Conservation (phyloP, 1,140 invertebrate species). For the Drosophila neocordata region DNA sequence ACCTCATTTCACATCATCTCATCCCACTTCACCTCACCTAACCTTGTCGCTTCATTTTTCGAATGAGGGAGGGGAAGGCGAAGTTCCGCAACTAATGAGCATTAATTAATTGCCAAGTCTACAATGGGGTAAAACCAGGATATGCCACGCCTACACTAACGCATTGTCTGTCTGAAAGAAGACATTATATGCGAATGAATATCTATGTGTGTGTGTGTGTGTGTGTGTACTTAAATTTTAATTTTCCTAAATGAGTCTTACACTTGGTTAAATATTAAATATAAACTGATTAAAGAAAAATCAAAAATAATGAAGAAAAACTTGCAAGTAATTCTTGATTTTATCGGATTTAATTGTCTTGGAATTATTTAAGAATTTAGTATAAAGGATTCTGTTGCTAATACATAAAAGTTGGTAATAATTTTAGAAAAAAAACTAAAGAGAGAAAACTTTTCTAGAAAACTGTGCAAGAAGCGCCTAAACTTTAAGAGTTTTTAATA, state of each 20-base stretch:
- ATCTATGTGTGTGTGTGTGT: background rate
- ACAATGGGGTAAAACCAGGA: constrained; percentile 27
- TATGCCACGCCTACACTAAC: constrained; percentile 43
- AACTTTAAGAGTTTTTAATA: too few species aligned
- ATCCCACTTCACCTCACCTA: constrained; percentile 24
- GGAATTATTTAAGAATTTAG: too few species aligned
- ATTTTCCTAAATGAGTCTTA: constrained; percentile 35
- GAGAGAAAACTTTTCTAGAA: too few species aligned
- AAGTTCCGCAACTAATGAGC: constrained; percentile 64
- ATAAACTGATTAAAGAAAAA: constrained; percentile 19
- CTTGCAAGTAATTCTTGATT: background rate
- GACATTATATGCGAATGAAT: constrained; percentile 20
- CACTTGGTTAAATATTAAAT: constrained; percentile 27
- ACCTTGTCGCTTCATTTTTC: constrained; percentile 1
- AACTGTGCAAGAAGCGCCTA: too few species aligned
- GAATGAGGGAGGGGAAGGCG: background rate
- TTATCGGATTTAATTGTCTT: background rate
- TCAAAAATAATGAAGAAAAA: background rate
- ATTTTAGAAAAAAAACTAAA: too few species aligned
- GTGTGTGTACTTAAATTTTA: constrained; percentile 16
- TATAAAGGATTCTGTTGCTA: too few species aligned
- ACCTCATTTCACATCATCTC: constrained; percentile 23
- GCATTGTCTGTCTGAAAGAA: background rate
- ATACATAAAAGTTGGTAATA: too few species aligned
- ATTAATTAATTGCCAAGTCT: constrained; percentile 72